phyloP scores from a whole-genome alignment of 1,140 invertebrate species.

The Acromyrmex echinatior region DNA sequence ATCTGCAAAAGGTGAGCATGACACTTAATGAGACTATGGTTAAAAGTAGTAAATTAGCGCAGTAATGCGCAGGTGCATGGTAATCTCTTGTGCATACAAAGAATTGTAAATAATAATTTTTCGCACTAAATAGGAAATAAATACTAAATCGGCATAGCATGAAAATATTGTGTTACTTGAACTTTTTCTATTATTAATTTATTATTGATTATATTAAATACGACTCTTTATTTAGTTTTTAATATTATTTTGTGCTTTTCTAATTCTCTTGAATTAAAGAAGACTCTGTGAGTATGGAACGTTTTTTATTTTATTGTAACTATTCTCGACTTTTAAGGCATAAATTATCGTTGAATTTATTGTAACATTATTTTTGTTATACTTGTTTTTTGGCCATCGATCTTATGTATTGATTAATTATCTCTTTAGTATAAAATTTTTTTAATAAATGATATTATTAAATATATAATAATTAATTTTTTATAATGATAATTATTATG shows the following conservation, averaged over 20 bases:
- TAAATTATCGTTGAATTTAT: too few relatives aligned
- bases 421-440: not conserved
- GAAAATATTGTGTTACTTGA: not conserved
- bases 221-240: too few relatives aligned
- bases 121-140: not conserved
- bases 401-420: too few relatives aligned
- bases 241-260: too few relatives aligned
- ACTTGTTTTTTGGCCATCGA: too few relatives aligned
- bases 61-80: not conserved
- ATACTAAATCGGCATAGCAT: not conserved
- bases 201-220: not conserved
- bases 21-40: slow-evolving; percentile 9
- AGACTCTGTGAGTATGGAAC: too few relatives aligned
- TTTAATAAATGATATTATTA: not conserved
- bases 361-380: too few relatives aligned
- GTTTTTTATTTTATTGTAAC: too few relatives aligned
- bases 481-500: not conserved
- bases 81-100: not conserved
- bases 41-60: not conserved
- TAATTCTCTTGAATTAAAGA: too few relatives aligned
- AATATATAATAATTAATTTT: not conserved
- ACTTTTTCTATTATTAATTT: not conserved
- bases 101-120: slow-evolving; percentile 23
- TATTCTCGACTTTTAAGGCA: too few relatives aligned
- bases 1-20: slow-evolving; percentile 23